Percentiles rank a stretch among this genome's conserved stretches.
Evolutionary conservation across 2,113 vertebrate species (phyloP).

Genomic region (Merops nubicus): DNA sequence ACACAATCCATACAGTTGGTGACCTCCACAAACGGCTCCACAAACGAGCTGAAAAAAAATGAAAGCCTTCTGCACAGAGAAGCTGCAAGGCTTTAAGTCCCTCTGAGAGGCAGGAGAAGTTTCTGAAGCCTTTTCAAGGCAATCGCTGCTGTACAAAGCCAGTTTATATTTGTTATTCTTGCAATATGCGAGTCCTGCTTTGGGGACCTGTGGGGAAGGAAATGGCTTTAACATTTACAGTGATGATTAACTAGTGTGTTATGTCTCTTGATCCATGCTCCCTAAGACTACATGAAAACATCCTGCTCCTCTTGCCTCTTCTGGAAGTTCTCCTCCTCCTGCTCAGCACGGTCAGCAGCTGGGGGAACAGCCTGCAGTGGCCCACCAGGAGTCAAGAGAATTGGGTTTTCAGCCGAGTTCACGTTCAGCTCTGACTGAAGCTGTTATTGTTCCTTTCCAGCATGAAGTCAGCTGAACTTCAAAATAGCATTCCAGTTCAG

Average conservation of each 20-base stretch:
- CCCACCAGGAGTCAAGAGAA: neutral
- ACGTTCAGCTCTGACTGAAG: neutral
- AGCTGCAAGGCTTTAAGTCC: neutral
- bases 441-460: slow-evolving; percentile 31
- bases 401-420: neutral
- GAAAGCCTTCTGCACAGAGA: neutral
- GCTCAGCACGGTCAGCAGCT: slow-evolving; percentile 3
- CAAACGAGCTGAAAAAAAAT: slow-evolving; percentile 11
- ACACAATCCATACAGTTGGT: neutral
- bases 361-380: neutral
- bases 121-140: neutral
- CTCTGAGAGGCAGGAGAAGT: neutral
- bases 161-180: slow-evolving; percentile 49
- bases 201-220: slow-evolving; percentile 38
- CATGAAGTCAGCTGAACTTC: slow-evolving; percentile 14
- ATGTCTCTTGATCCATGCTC: slow-evolving; percentile 20
- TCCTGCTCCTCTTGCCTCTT: slow-evolving; percentile 2
- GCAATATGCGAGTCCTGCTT: neutral
- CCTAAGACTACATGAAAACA: slow-evolving; percentile 23
- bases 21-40: neutral
- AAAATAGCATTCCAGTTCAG: slow-evolving; percentile 16
- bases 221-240: slow-evolving; percentile 52
- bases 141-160: neutral
- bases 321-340: neutral
- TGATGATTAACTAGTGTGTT: slow-evolving; percentile 41